phyloP scores from a whole-genome alignment of 2,113 vertebrate genomes.

The Silurus meridionalis region DNA sequence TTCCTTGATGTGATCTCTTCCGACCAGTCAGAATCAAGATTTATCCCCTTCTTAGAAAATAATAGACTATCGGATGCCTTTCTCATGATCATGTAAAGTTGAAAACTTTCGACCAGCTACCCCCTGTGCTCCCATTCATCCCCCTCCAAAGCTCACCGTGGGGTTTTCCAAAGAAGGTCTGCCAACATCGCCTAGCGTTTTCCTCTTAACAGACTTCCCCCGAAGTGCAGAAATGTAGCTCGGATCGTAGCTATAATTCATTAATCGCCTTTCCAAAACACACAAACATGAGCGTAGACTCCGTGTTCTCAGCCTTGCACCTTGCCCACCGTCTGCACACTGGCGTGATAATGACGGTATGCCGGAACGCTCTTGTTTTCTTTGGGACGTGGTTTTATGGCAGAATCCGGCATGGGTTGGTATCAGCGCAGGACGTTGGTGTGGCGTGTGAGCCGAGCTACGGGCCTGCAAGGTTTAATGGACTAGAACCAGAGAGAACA shows the following conservation, averaged over 20 bases:
- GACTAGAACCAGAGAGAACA: constrained; percentile 48
- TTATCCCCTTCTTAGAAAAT: constrained; percentile 33
- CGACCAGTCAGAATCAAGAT: constrained; percentile 2
- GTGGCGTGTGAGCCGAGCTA: constrained; percentile 34
- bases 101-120: constrained; percentile 23
- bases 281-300: not conserved
- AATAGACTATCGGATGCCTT: constrained; percentile 18
- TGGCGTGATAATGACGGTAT: not conserved
- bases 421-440: constrained; percentile 43
- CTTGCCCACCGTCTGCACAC: constrained; percentile 1
- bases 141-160: not conserved
- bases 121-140: not conserved
- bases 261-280: constrained; percentile 28
- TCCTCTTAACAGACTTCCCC: not conserved
- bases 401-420: constrained; percentile 35
- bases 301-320: not conserved
- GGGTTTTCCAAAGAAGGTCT: constrained; percentile 10
- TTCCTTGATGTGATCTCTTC: not conserved
- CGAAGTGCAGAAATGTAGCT: not conserved
- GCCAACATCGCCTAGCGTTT: constrained; percentile 10
- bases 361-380: constrained; percentile 31
- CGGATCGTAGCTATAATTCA: constrained; percentile 3
- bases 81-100: constrained; percentile 9
- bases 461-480: constrained; percentile 49
- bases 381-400: constrained; percentile 47